Conservation (phyloP, 37 sponge, comb jelly and placozoan genomes). For the Aphrocallistes beatrix region DNA sequence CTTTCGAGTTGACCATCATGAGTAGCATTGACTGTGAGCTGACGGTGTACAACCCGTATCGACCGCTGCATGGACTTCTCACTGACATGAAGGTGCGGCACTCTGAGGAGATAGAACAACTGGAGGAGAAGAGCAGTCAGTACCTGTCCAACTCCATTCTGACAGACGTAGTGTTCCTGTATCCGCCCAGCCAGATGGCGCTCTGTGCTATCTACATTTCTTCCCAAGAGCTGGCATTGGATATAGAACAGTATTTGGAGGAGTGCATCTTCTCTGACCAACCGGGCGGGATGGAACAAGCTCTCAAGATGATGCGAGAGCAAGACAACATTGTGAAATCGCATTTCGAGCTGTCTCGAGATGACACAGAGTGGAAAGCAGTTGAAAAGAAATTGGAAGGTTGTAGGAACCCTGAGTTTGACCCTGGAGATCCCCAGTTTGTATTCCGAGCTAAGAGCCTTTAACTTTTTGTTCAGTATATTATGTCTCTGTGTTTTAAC, state of each 20-base stretch:
- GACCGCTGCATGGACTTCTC: conserved; percentile 73
- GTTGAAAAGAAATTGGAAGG: neutral
- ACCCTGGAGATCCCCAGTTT: neutral
- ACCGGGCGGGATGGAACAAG: neutral
- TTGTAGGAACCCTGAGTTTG: neutral
- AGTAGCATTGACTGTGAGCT: conserved; percentile 45
- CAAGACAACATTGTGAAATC: neutral
- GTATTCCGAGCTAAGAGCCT: neutral
- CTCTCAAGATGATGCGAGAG: neutral
- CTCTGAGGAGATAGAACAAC: neutral
- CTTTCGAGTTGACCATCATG: conserved; percentile 40
- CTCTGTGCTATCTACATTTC: neutral
- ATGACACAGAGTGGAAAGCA: neutral
- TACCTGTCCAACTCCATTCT: neutral
- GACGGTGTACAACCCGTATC: conserved; percentile 68
- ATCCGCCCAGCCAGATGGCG: neutral
- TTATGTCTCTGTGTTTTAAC: too few relatives aligned
- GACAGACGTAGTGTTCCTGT: neutral
- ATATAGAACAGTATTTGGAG: neutral
- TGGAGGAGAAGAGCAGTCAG: neutral
- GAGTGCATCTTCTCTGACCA: conserved; percentile 9
- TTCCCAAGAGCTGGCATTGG: neutral
- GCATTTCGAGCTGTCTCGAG: neutral
- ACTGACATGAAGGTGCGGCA: conserved; percentile 71
- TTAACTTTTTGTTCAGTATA: neutral